Conservation (phyloP, 2,797 vertebrate species). For the Enteromius afrohamiltoni region DNA sequence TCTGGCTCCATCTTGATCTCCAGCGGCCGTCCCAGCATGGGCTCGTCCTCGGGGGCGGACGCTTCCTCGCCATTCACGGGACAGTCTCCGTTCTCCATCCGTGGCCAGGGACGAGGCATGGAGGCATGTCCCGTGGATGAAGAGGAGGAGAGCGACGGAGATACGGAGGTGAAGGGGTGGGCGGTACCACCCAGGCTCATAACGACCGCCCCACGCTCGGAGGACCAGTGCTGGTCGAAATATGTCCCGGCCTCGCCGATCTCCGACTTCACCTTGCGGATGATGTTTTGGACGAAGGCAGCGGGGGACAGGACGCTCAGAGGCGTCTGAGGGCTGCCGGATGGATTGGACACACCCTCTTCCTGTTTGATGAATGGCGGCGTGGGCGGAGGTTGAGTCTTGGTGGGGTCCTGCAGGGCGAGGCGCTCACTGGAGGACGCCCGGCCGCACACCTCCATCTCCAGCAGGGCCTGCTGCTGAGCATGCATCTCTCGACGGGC, state of each 20-base stretch:
- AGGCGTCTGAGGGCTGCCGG: slow-evolving; percentile 80
- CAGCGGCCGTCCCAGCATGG: slow-evolving; percentile 69
- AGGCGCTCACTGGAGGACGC: slow-evolving; percentile 68
- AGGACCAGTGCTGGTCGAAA: slow-evolving; percentile 97
- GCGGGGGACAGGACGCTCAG: slow-evolving; percentile 92
- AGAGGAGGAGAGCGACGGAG: slow-evolving; percentile 92
- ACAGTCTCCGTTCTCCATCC: slow-evolving; percentile 79
- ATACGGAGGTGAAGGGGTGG: slow-evolving; percentile 87
- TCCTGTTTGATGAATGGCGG: slow-evolving; percentile 90
- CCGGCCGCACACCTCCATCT: slow-evolving; percentile 85
- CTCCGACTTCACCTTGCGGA: slow-evolving; percentile 96
- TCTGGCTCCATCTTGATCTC: slow-evolving; percentile 88
- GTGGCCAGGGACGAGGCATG: slow-evolving; percentile 82
- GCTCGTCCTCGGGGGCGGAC: slow-evolving; percentile 75
- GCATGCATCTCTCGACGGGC: slow-evolving; percentile 94
- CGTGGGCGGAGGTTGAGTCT: slow-evolving; percentile 62
- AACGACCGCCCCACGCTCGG: slow-evolving; percentile 82
- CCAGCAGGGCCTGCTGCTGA: slow-evolving; percentile 91
- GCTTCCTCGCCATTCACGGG: slow-evolving; percentile 84
- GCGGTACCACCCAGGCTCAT: slow-evolving; percentile 59
- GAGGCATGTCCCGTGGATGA: slow-evolving; percentile 72
- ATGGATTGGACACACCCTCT: slow-evolving; percentile 77
- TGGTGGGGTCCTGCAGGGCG: slow-evolving; percentile 69
- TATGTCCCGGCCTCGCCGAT: slow-evolving; percentile 92
- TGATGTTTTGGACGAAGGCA: slow-evolving; percentile 96